Evolutionary conservation across 2,113 vertebrate species (phyloP).

Genomic region (Siphamia tubifer): DNA sequence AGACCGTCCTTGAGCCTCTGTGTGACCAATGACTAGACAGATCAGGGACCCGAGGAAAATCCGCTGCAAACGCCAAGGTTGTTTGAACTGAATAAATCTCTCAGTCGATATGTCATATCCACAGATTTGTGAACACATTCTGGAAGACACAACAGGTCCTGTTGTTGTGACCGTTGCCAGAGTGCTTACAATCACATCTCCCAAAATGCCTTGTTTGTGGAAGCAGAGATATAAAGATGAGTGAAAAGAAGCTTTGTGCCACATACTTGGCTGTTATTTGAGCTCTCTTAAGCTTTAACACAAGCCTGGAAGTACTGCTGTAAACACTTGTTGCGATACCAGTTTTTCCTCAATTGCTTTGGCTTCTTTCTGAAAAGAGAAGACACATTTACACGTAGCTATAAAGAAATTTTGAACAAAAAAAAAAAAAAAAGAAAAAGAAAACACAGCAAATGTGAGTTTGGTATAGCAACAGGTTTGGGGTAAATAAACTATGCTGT

Average conservation of each 20-base stretch:
- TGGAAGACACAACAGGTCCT: conserved; percentile 7
- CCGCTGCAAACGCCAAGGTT: conserved; percentile 22
- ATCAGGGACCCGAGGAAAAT: conserved; percentile 40
- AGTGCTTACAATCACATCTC: conserved; percentile 18
- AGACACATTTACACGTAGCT: too few species aligned
- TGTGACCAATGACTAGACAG: conserved; percentile 39
- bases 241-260: conserved; percentile 29
- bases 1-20: conserved; percentile 21
- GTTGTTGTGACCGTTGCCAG: not conserved
- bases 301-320: not conserved
- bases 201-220: conserved; percentile 42
- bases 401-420: too few species aligned
- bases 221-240: conserved; percentile 22
- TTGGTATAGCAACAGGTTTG: too few species aligned
- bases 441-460: too few species aligned
- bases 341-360: not conserved
- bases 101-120: conserved; percentile 36
- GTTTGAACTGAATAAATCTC: conserved; percentile 51
- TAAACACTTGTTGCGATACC: not conserved
- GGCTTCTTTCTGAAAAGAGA: too few species aligned
- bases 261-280: not conserved
- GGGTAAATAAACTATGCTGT: too few species aligned
- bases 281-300: not conserved
- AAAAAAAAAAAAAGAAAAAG: too few species aligned
- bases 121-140: conserved; percentile 11